Percentiles rank a stretch among this genome's conserved stretches.
phyloP scores from a whole-genome alignment of 2,888 invertebrate species.

The Heliconius erato region DNA sequence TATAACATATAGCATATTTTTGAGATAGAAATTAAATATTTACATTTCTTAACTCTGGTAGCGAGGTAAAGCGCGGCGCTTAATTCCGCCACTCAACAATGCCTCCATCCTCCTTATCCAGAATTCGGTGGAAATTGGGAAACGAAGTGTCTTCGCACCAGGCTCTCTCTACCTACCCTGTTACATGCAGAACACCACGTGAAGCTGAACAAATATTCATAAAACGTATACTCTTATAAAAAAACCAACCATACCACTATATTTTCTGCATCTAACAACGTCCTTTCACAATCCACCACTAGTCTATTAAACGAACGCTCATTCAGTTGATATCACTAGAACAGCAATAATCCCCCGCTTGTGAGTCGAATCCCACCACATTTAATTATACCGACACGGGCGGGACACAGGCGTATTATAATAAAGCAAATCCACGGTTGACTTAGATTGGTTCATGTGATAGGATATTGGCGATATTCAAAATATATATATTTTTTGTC shows the following conservation, averaged over 20 bases:
- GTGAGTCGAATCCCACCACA: slow-evolving; percentile 46
- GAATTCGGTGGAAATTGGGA: no score
- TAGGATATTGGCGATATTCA: not conserved
- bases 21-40: no score
- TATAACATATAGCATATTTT: not conserved
- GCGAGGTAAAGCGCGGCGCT: no score
- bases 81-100: no score
- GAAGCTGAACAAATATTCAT: no score
- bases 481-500: not conserved
- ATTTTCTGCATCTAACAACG: not conserved
- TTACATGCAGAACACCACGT: no score
- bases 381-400: slow-evolving; percentile 54
- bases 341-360: slow-evolving; percentile 40
- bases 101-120: no score
- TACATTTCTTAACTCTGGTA: no score
- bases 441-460: slow-evolving; percentile 30
- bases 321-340: slow-evolving; percentile 28
- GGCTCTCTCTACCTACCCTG: no score
- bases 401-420: slow-evolving; percentile 50
- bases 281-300: not conserved
- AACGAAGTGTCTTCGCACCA: no score
- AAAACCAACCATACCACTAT: no score
- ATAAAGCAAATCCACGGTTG: slow-evolving; percentile 51
- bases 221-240: no score
- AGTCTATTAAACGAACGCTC: slow-evolving; percentile 11